phyloP scores from a whole-genome alignment of 2,888 invertebrate species.

The Epiblema foenella region DNA sequence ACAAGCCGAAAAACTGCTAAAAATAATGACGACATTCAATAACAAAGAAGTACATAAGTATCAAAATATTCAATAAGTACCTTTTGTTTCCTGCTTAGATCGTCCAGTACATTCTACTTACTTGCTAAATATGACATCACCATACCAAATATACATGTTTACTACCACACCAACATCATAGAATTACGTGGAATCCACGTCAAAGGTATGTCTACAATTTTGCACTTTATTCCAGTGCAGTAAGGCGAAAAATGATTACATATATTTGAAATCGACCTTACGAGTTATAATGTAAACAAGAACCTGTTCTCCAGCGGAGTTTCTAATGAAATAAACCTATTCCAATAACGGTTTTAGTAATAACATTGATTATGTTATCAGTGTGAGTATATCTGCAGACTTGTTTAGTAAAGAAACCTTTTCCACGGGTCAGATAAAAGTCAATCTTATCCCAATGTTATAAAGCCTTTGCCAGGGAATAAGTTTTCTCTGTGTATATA shows the following conservation, averaged over 20 bases:
- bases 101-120: neutral
- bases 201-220: neutral
- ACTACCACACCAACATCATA: neutral
- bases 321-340: slow-evolving; percentile 29
- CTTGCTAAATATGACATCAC: slow-evolving; percentile 20
- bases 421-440: neutral
- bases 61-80: neutral
- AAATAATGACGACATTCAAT: neutral
- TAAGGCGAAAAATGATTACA: neutral
- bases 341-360: slow-evolving; percentile 35
- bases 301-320: slow-evolving; percentile 27
- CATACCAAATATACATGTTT: slow-evolving; percentile 12
- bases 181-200: neutral
- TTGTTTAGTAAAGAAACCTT: neutral
- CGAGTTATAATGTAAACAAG: slow-evolving; percentile 8
- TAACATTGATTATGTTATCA: slow-evolving; percentile 39
- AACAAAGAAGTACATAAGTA: no score
- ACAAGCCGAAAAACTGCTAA: neutral
- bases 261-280: neutral
- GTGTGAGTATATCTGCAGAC: slow-evolving; percentile 7
- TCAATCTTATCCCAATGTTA: neutral
- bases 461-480: neutral
- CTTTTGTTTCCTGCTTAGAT: neutral
- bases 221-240: neutral
- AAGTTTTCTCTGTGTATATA: neutral